Conservation (phyloP, 1,140 invertebrate species). For the Euglossa dilemma region DNA sequence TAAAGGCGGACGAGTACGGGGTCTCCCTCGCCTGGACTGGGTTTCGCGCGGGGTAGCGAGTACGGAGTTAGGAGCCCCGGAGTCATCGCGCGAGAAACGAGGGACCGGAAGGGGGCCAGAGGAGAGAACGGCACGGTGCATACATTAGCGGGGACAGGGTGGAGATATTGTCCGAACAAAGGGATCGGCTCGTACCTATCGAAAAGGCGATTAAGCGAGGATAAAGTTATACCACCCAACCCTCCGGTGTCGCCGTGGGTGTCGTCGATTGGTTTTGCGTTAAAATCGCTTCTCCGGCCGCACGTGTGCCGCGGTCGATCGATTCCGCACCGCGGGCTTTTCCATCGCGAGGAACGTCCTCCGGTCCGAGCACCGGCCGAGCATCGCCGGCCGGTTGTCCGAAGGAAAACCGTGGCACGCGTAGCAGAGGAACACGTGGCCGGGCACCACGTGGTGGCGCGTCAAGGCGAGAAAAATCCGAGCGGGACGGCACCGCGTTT, state of each 20-base stretch:
- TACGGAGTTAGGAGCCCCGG: constrained; percentile 54
- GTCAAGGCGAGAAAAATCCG: constrained; percentile 42
- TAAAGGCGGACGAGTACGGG: constrained; percentile 78
- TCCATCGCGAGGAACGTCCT: neutral
- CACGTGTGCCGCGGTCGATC: constrained; percentile 4
- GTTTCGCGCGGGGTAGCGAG: constrained; percentile 62
- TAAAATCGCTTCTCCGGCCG: constrained; percentile 27
- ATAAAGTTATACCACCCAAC: constrained; percentile 64
- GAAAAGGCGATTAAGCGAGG: constrained; percentile 72
- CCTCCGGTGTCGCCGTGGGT: constrained; percentile 25
- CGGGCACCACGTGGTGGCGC: constrained; percentile 48
- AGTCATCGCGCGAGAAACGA: constrained; percentile 53
- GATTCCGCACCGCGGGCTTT: neutral
- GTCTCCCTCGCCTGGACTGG: constrained; percentile 68
- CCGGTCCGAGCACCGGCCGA: no score
- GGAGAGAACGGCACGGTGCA: constrained; percentile 75
- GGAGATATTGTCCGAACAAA: constrained; percentile 74
- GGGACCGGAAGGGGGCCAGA: constrained; percentile 19
- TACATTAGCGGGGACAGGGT: constrained; percentile 74
- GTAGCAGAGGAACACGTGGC: constrained; percentile 39
- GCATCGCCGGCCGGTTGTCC: neutral
- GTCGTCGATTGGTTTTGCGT: constrained; percentile 53
- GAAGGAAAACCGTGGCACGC: no score
- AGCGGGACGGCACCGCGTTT: constrained; percentile 39
- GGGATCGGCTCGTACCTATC: constrained; percentile 71